Evolutionary conservation across 2,888 invertebrate species (phyloP).

Genomic region (Anoplius nigerrimus): DNA sequence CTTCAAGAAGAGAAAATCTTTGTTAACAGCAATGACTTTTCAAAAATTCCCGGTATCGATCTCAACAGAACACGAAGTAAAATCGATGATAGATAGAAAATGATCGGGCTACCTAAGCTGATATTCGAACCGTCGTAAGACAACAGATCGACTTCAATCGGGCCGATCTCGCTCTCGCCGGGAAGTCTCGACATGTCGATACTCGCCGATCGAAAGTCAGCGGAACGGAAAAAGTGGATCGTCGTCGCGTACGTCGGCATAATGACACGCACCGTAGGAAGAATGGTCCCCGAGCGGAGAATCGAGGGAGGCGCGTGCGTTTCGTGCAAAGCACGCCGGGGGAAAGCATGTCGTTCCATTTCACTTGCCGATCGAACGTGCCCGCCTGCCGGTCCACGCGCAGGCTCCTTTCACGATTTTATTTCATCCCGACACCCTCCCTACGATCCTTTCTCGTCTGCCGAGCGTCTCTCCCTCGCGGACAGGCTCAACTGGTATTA

Average conservation of each 20-base stretch:
- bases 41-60: no score
- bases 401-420: constrained; percentile 23
- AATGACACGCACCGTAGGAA: neutral
- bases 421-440: constrained; percentile 20
- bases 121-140: no score
- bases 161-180: no score
- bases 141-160: no score
- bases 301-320: constrained; percentile 16
- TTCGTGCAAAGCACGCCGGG: constrained; percentile 42
- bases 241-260: constrained; percentile 19
- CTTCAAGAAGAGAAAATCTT: no score
- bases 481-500: no score
- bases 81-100: no score
- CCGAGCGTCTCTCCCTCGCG: no score
- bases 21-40: no score
- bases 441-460: neutral
- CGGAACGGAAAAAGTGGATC: constrained; percentile 54
- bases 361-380: constrained; percentile 45
- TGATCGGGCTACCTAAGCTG: no score
- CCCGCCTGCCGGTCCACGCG: constrained; percentile 31
- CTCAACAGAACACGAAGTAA: no score
- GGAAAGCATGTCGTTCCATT: constrained; percentile 62
- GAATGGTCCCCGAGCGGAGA: no score
- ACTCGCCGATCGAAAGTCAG: constrained; percentile 57
- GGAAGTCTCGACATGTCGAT: neutral